Percentiles rank a stretch among this genome's conserved stretches.
These are phyloP conservation scores for Schlechtendalia chinensis DNA, from an alignment of 1,140 invertebrate genomes.

Conservation along the genomic window DNA sequence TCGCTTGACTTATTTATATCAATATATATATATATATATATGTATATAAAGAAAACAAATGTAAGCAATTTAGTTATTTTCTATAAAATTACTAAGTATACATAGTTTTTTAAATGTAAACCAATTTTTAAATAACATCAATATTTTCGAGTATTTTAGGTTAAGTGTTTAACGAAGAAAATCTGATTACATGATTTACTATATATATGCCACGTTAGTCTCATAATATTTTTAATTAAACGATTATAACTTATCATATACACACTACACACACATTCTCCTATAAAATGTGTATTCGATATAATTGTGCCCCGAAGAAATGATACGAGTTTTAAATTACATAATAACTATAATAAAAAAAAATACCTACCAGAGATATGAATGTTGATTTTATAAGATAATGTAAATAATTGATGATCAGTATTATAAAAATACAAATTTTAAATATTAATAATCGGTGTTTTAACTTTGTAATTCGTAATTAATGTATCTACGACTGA, in stretches of 20 bases:
- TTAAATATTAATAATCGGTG: too few species aligned
- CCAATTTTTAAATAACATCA: neutral
- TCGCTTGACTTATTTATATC: too few species aligned
- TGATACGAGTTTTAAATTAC: conserved; percentile 5
- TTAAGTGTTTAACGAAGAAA: neutral
- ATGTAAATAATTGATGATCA: too few species aligned
- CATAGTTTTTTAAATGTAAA: neutral
- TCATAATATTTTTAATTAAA: neutral
- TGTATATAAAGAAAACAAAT: too few species aligned
- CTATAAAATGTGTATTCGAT: neutral
- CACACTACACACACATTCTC: neutral
- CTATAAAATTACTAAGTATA: too few species aligned
- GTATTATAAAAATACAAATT: too few species aligned
- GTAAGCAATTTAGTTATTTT: too few species aligned
- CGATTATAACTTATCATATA: neutral
- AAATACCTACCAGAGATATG: neutral
- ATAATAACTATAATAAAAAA: neutral
- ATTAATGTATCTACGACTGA: too few species aligned
- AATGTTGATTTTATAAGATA: conserved; percentile 16
- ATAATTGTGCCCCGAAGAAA: conserved; percentile 7
- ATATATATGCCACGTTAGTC: neutral
- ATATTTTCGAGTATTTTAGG: neutral
- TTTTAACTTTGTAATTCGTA: too few species aligned
- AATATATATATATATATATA: too few species aligned
- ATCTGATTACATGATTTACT: neutral